phyloP scores from a whole-genome alignment of 2,113 vertebrate genomes.

The Zootoca vivipara region DNA sequence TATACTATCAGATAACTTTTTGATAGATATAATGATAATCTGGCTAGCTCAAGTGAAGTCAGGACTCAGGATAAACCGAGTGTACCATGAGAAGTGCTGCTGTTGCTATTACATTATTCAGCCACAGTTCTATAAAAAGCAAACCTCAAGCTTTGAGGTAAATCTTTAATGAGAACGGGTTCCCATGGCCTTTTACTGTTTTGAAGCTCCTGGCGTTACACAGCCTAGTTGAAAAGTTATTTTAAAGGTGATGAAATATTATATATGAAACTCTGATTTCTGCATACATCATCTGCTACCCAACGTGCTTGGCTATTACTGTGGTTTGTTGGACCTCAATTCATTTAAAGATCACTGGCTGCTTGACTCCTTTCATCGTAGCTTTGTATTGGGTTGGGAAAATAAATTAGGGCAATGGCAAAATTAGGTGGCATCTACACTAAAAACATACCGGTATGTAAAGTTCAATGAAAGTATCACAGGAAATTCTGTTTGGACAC shows the following conservation, averaged over 20 bases:
- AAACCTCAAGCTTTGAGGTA: background rate
- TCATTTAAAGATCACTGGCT: background rate
- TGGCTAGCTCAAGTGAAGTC: background rate
- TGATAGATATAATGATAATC: background rate
- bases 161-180: constrained; percentile 23
- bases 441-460: background rate
- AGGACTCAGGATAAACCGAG: background rate
- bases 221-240: background rate
- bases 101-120: background rate
- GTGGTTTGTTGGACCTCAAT: background rate
- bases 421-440: background rate
- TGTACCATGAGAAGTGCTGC: background rate
- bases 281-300: background rate
- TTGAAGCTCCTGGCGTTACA: background rate
- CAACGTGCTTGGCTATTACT: background rate
- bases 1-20: background rate
- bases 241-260: background rate
- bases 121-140: constrained; percentile 14
- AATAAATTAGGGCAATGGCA: background rate
- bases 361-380: background rate
- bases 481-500: background rate
- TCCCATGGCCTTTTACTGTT: background rate
- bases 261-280: background rate
- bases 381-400: background rate
- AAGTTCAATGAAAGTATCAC: background rate